A percentile compares a stretch with the other conserved stretches of the same genome.
Evolutionary conservation across 2,888 invertebrate genomes (phyloP).

Genomic region (Drosophila tripunctata): DNA sequence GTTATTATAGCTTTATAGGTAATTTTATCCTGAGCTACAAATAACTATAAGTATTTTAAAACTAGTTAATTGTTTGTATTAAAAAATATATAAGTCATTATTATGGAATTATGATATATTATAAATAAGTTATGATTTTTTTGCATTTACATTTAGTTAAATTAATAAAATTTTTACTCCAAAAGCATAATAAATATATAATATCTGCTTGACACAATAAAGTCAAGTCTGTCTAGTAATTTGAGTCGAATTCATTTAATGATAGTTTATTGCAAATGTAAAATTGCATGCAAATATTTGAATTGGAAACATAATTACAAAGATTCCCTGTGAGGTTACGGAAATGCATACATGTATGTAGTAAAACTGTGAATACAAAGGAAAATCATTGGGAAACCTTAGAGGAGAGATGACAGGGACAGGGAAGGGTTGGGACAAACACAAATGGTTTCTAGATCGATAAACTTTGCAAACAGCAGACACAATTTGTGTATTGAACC

Average conservation of each 20-base stretch:
- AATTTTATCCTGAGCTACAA: too few relatives aligned
- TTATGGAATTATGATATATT: too few relatives aligned
- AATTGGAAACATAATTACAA: conserved; percentile 15
- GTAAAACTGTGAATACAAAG: conserved; percentile 3
- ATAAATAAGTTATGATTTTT: too few relatives aligned
- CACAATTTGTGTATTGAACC: conserved; percentile 52
- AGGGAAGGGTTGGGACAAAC: conserved; percentile 30
- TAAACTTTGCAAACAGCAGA: conserved; percentile 54
- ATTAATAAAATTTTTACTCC: too few relatives aligned
- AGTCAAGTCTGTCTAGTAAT: not conserved
- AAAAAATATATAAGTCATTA: too few relatives aligned
- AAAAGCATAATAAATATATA: not conserved
- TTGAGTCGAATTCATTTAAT: not conserved
- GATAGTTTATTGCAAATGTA: conserved; percentile 12
- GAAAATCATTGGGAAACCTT: conserved; percentile 5
- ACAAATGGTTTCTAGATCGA: conserved; percentile 59
- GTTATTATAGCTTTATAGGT: too few relatives aligned
- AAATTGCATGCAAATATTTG: conserved; percentile 1
- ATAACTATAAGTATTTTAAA: too few relatives aligned
- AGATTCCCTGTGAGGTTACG: not conserved
- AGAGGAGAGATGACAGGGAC: not conserved
- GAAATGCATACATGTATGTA: not conserved
- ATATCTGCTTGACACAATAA: too few relatives aligned
- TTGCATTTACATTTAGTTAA: too few relatives aligned
- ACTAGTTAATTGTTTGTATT: too few relatives aligned